Evolutionary conservation across 2,113 vertebrate species (phyloP), one percentile per base, ranked within the genome.

Genomic region (Fregata magnificens): DNA sequence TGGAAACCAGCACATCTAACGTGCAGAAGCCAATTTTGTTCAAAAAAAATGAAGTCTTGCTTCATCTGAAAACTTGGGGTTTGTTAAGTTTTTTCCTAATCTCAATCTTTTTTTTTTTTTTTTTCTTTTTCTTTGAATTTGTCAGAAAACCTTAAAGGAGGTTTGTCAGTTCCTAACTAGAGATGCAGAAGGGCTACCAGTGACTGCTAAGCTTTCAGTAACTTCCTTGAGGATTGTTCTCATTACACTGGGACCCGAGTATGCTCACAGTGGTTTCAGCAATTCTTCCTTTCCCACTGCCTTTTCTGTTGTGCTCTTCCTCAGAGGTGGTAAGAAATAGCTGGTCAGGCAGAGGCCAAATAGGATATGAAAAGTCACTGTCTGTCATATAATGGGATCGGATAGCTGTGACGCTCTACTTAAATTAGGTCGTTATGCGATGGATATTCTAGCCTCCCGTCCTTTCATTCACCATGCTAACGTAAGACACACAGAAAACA

Each of bases 371-470:
- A 36, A 53, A 63, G 13, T 25, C 32, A 45, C 47, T 53, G 8
- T 40, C 52, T 82, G 29, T n/a, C 29, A 1, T 36, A 28, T 25
- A 36, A 36, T 3, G 20, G 8, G 56, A 29, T 83, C 7, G 55
- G 56, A n/a, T 20, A 16, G 20, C 13, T 19, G 47, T 45, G 56
- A 45, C 7, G 32, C 26, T 73, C 32, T 53, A 7, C 53, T 70
- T 40, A 26, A 13, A 21, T 16, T 16, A 32, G 28, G 40, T 34
- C 2, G 0, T 47, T 25, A 8, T 2, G 7, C 3, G 2, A 55
- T 17, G 17, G 7, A 9, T 14, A 22, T 26, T 55, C 22, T 21
- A 65, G 34, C 22, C 14, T 55, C 19, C 11, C 32, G 11, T 42
- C 47, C 28, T 53, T 32, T 36, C 58, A 55, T 45, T 45, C 20